A percentile compares a stretch with the other conserved stretches of the same genome.
phyloP scores from a whole-genome alignment of 2,888 invertebrate genomes.

The Pterostichus niger region DNA sequence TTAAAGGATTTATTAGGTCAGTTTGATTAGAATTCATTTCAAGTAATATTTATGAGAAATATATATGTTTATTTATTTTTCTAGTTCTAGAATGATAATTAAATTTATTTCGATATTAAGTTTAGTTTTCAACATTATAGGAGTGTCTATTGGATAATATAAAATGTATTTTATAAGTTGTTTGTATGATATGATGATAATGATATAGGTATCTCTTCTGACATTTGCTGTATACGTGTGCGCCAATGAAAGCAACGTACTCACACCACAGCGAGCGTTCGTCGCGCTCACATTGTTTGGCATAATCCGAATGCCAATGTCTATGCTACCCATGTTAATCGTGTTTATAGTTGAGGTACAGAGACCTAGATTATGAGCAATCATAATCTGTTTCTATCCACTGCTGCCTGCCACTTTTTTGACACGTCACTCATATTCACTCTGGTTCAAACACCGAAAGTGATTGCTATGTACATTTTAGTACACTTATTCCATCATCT shows the following conservation, averaged over 20 bases:
- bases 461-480: no score
- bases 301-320: conserved; percentile 91
- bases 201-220: conserved; percentile 86
- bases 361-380: conserved; percentile 10
- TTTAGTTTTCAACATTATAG: not conserved
- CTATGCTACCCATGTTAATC: conserved; percentile 87
- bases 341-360: conserved; percentile 88
- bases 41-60: no score
- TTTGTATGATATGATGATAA: conserved; percentile 11
- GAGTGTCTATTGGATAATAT: not conserved
- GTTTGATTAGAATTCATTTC: no score
- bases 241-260: conserved; percentile 83
- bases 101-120: not conserved
- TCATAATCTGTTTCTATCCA: conserved; percentile 42
- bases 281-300: conserved; percentile 93
- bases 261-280: conserved; percentile 91
- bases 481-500: no score
- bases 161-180: not conserved
- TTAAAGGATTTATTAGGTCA: no score
- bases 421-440: not conserved
- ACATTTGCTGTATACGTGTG: conserved; percentile 92
- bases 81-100: no score
- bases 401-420: conserved; percentile 2
- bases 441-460: not conserved
- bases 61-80: no score